Conservation (phyloP, 2,888 invertebrate species). For the Saturnia pavonia region DNA sequence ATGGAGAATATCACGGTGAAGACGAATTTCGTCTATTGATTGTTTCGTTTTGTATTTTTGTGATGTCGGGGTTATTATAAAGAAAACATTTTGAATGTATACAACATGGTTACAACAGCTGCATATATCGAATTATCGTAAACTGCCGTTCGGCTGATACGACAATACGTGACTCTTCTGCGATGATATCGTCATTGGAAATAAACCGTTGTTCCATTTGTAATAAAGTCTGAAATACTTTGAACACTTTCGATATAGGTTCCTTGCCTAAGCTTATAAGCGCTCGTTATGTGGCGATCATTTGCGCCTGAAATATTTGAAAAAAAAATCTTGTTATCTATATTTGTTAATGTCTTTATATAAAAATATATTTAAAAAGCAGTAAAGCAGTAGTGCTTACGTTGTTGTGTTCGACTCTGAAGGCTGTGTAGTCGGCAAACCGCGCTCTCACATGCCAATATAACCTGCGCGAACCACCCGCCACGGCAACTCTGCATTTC, state of each 20-base stretch:
- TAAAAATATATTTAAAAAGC: not conserved
- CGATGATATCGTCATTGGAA: slow-evolving; percentile 17
- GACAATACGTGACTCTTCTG: slow-evolving; percentile 37
- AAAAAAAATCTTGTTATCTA: slow-evolving; percentile 14
- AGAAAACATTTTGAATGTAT: slow-evolving; percentile 17
- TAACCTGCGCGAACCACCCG: no score
- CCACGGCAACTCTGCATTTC: no score
- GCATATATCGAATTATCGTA: slow-evolving; percentile 44
- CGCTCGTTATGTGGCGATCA: slow-evolving; percentile 31
- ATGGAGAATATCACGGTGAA: no score
- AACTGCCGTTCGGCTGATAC: slow-evolving; percentile 41
- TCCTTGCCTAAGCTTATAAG: slow-evolving; percentile 2
- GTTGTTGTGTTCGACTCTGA: not conserved
- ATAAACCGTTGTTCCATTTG: slow-evolving; percentile 26
- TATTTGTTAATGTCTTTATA: slow-evolving; percentile 6
- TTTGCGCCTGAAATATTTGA: slow-evolving; percentile 33
- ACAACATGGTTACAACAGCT: slow-evolving; percentile 36
- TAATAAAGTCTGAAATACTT: slow-evolving; percentile 21
- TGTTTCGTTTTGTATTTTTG: not conserved
- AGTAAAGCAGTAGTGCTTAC: not conserved
- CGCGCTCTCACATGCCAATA: no score
- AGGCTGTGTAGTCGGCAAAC: no score
- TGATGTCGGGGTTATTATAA: not conserved
- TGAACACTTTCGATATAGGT: not conserved
- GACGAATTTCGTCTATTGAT: no score